Evolutionary conservation across 2,888 invertebrate genomes (phyloP).

Genomic region (Hypomecis punctinalis): DNA sequence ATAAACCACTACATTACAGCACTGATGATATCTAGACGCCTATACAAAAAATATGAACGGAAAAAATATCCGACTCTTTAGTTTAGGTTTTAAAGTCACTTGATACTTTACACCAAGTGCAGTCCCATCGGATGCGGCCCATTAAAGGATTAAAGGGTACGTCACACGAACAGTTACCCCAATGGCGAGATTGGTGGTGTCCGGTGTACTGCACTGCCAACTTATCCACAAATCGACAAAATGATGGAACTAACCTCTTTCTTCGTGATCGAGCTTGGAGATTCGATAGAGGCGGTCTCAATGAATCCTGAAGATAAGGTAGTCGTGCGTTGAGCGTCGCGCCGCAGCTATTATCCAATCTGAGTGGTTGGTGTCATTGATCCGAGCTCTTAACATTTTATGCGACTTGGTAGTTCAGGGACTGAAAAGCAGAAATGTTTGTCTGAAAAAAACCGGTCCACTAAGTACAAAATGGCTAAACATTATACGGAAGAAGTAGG

Average conservation of each 20-base stretch:
- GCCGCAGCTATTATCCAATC: constrained; percentile 43
- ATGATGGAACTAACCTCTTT: background rate
- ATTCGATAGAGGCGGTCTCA: background rate
- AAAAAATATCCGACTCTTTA: background rate
- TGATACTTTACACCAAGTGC: constrained; percentile 21
- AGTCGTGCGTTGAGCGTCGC: constrained; percentile 40
- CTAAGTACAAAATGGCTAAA: no score
- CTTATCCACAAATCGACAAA: background rate
- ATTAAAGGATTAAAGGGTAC: constrained; percentile 67
- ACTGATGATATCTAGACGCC: no score
- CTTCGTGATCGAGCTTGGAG: background rate
- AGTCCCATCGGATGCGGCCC: constrained; percentile 62
- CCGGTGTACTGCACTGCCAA: constrained; percentile 54
- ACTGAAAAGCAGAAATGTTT: background rate
- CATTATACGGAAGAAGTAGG: no score
- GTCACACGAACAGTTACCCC: constrained; percentile 65
- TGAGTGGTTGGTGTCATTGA: constrained; percentile 38
- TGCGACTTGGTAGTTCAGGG: background rate
- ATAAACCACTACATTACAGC: no score
- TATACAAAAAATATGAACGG: no score
- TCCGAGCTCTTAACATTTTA: constrained; percentile 19
- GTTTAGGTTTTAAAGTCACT: background rate
- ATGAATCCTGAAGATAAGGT: background rate
- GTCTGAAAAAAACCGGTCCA: background rate
- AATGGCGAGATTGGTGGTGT: constrained; percentile 71